Evolutionary conservation across 2,888 invertebrate species (phyloP).

Genomic region (Sicus ferrugineus): DNA sequence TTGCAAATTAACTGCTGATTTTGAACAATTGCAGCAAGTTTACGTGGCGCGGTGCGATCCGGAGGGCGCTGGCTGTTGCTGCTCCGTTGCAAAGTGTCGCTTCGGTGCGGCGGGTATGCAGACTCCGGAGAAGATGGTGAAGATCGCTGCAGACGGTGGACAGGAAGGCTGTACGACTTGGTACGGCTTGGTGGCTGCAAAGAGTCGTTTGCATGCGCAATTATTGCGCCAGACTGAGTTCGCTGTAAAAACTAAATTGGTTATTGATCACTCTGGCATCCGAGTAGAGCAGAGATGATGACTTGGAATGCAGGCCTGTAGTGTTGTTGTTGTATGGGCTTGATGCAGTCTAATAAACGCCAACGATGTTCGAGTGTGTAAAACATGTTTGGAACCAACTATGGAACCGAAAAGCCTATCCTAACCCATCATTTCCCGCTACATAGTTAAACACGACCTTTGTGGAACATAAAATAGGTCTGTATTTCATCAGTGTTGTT

Average conservation of each 20-base stretch:
- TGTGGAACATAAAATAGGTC: no score
- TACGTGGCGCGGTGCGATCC: neutral
- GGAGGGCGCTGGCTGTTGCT: neutral
- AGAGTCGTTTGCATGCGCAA: conserved; percentile 23
- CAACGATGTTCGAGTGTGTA: neutral
- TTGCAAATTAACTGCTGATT: conserved; percentile 30
- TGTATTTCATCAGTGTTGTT: neutral
- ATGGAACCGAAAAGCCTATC: no score
- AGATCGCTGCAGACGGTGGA: neutral
- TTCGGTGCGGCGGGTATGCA: neutral
- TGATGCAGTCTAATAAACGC: conserved; percentile 1
- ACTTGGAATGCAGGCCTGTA: neutral
- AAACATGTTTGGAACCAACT: no score
- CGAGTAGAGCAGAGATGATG: conserved; percentile 13
- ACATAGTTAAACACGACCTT: no score
- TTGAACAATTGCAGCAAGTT: conserved; percentile 29
- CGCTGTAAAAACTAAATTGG: conserved; percentile 32
- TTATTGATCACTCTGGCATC: conserved; percentile 27
- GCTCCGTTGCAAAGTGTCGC: neutral
- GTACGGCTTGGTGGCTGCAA: neutral
- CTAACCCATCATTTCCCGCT: no score
- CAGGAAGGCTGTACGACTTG: neutral
- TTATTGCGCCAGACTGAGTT: conserved; percentile 28
- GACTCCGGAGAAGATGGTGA: neutral
- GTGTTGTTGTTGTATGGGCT: neutral